phyloP scores from a whole-genome alignment of 2,888 invertebrate genomes.

The Chrysomela aeneicollis region DNA sequence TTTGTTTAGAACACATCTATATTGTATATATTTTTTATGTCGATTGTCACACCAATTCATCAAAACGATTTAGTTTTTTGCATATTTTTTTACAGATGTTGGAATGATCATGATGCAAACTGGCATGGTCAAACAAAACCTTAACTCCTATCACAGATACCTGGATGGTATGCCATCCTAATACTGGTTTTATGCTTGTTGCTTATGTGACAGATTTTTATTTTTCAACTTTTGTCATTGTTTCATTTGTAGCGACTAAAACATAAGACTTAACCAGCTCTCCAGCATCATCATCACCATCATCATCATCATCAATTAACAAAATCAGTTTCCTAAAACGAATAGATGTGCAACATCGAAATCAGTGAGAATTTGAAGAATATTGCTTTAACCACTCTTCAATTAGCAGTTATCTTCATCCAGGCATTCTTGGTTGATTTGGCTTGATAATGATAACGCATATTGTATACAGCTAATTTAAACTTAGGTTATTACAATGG shows the following conservation, averaged over 20 bases:
- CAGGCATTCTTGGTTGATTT: too few relatives aligned
- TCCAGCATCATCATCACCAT: background rate
- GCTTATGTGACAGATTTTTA: constrained; percentile 27
- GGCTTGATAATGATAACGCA: too few relatives aligned
- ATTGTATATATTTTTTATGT: constrained; percentile 20
- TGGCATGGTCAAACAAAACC: constrained; percentile 92
- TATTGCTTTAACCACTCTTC: too few relatives aligned
- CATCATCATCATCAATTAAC: constrained; percentile 10
- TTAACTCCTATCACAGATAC: constrained; percentile 73
- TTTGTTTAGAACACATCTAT: constrained; percentile 21
- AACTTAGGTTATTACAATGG: too few relatives aligned
- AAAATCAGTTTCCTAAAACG: too few relatives aligned
- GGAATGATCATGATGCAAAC: constrained; percentile 97
- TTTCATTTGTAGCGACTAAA: background rate
- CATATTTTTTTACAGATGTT: constrained; percentile 90
- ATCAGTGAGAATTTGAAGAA: too few relatives aligned
- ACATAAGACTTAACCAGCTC: background rate
- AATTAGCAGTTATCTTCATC: too few relatives aligned
- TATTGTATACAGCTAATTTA: too few relatives aligned
- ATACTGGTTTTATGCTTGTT: constrained; percentile 37
- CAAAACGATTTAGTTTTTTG: constrained; percentile 55
- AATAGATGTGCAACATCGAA: too few relatives aligned
- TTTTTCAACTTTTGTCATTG: constrained; percentile 4
- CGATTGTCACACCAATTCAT: background rate
- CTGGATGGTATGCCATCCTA: constrained; percentile 79